Percentiles rank a stretch among this genome's conserved stretches.
Conservation (phyloP, 35 echinoderm and acorn worm genomes). For the Antedon bifida region DNA sequence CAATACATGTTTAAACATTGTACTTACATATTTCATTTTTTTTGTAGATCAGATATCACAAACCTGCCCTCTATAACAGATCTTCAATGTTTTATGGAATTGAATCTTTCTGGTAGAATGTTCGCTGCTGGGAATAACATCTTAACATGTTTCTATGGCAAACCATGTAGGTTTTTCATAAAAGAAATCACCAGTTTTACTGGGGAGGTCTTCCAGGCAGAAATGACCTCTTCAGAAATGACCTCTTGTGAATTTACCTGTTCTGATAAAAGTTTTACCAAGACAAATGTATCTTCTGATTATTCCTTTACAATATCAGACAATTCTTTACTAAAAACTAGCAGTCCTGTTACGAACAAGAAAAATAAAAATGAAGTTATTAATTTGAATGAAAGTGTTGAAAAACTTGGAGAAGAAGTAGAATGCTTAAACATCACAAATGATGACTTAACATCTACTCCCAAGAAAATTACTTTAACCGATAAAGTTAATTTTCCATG, state of each 20-base stretch:
- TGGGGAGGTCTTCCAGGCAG: not conserved
- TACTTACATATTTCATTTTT: not conserved
- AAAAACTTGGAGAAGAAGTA: conserved; percentile 6
- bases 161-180: not conserved
- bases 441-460: conserved; percentile 12
- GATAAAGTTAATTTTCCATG: not conserved
- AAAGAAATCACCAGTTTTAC: not conserved
- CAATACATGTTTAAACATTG: no score
- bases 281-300: not conserved
- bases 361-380: not conserved
- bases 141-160: not conserved
- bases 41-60: not conserved
- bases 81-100: not conserved
- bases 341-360: not conserved
- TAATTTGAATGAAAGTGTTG: conserved; percentile 23
- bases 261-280: no score
- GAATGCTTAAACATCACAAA: not conserved
- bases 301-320: not conserved
- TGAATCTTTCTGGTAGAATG: not conserved
- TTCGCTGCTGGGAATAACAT: not conserved
- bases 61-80: not conserved
- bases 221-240: not conserved
- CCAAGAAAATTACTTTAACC: conserved; percentile 4
- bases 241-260: no score
- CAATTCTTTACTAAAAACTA: not conserved